Percentiles rank a stretch among this genome's conserved stretches.
These are phyloP conservation scores for Diplogasteroides magnus DNA, from an alignment of 1,140 invertebrate genomes.

Conservation along the genomic window DNA sequence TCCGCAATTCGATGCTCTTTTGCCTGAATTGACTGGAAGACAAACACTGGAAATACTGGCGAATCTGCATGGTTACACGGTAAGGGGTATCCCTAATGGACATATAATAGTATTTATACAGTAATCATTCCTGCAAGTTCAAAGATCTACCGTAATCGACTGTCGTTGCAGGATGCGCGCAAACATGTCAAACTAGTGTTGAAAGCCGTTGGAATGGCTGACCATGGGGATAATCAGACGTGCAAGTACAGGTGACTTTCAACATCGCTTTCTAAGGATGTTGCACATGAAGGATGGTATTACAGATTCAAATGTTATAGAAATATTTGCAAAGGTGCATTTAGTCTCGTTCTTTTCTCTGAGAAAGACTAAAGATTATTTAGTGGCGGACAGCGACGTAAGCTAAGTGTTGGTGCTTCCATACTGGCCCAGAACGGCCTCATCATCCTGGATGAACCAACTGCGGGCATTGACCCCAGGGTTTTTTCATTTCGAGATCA, in stretches of 20 bases:
- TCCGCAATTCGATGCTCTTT: slow-evolving; percentile 66
- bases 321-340: no score
- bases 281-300: no score
- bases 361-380: no score
- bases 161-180: neutral
- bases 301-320: no score
- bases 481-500: no score
- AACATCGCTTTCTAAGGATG: no score
- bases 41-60: slow-evolving; percentile 60
- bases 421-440: slow-evolving; percentile 58
- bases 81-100: no score
- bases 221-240: slow-evolving; percentile 30
- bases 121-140: no score
- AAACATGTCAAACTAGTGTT: slow-evolving; percentile 7
- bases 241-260: slow-evolving; percentile 30
- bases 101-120: no score
- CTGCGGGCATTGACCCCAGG: slow-evolving; percentile 63
- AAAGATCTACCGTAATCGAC: no score
- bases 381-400: slow-evolving; percentile 59
- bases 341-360: no score
- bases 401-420: slow-evolving; percentile 60
- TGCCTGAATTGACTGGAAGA: slow-evolving; percentile 58
- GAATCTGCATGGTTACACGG: slow-evolving; percentile 12
- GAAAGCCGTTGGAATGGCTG: slow-evolving; percentile 20
- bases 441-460: slow-evolving; percentile 62